Conservation (phyloP, 1,140 invertebrate species). For the Drosophila bocki region DNA sequence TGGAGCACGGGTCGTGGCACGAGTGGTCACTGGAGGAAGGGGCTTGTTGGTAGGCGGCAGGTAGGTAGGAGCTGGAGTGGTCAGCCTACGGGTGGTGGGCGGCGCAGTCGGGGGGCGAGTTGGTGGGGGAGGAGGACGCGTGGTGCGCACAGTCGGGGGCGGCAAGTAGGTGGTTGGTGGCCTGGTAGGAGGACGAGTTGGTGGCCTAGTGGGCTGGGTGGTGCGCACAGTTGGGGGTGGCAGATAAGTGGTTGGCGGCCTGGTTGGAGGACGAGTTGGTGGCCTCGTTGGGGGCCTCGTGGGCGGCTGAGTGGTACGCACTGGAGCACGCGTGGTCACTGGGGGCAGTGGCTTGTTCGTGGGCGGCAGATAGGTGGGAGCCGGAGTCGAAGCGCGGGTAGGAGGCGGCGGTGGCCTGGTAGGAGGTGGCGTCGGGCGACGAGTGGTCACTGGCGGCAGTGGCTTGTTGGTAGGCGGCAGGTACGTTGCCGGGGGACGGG, state of each 20-base stretch:
- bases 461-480: too few relatives aligned
- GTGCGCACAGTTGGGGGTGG: neutral
- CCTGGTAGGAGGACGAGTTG: conserved; percentile 26
- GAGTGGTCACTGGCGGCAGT: too few relatives aligned
- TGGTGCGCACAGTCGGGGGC: neutral
- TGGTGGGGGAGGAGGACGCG: conserved; percentile 29
- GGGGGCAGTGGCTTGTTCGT: too few relatives aligned
- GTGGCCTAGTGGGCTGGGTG: conserved; percentile 23
- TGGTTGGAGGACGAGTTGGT: conserved; percentile 28
- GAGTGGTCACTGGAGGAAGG: conserved; percentile 11
- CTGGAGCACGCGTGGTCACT: neutral
- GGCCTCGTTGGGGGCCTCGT: conserved; percentile 37
- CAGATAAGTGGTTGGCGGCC: conserved; percentile 24
- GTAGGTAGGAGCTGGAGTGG: conserved; percentile 15
- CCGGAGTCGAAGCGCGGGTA: neutral
- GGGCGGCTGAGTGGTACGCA: conserved; percentile 2
- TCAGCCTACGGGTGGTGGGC: conserved; percentile 27
- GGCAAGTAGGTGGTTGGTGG: conserved; percentile 20
- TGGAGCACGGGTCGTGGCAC: conserved; percentile 23
- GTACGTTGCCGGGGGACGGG: too few relatives aligned
- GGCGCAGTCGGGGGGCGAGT: conserved; percentile 28
- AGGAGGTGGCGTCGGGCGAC: too few relatives aligned
- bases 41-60: conserved; percentile 27
- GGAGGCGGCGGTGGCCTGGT: too few relatives aligned
- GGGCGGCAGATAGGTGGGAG: too few relatives aligned